Evolutionary conservation across 2,797 vertebrate species (phyloP).

Genomic region (Sebastes iracundus): DNA sequence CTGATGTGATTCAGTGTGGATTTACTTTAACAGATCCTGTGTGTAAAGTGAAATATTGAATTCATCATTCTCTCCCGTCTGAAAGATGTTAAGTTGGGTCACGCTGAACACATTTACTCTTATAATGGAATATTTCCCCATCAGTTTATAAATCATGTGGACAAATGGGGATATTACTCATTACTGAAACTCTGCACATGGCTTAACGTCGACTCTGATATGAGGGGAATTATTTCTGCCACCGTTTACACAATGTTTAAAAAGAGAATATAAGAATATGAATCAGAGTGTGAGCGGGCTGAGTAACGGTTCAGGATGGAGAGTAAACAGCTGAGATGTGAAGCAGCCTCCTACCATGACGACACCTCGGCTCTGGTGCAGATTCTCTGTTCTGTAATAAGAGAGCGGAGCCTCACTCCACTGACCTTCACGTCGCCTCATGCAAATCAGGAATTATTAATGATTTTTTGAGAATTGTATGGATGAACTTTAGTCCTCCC

Average conservation of each 20-base stretch:
- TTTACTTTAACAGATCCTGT: neutral
- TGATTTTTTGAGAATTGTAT: conserved; percentile 42
- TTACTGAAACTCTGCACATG: conserved; percentile 44
- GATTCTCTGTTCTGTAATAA: conserved; percentile 31
- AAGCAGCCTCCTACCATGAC: conserved; percentile 9
- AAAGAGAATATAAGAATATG: conserved; percentile 58
- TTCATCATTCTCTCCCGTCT: conserved; percentile 12
- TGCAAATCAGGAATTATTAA: conserved; percentile 66
- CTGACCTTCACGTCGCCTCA: conserved; percentile 39
- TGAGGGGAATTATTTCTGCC: conserved; percentile 54
- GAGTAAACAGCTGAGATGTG: conserved; percentile 41
- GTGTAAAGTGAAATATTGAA: neutral
- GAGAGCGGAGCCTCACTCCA: neutral
- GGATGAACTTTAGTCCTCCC: conserved; percentile 3
- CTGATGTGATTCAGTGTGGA: neutral
- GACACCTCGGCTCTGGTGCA: conserved; percentile 19
- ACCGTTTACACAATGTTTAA: conserved; percentile 8
- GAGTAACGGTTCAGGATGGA: conserved; percentile 19
- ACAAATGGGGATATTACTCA: conserved; percentile 41
- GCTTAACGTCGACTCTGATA: conserved; percentile 33
- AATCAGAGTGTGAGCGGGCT: conserved; percentile 26
- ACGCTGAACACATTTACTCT: conserved; percentile 33
- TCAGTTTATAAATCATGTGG: conserved; percentile 38
- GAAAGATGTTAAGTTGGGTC: conserved; percentile 26
- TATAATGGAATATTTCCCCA: conserved; percentile 45